A percentile compares a stretch with the other conserved stretches of the same genome.
Conservation (phyloP, 2,888 invertebrate genomes). For the Hirtodrosophila histrioides region DNA sequence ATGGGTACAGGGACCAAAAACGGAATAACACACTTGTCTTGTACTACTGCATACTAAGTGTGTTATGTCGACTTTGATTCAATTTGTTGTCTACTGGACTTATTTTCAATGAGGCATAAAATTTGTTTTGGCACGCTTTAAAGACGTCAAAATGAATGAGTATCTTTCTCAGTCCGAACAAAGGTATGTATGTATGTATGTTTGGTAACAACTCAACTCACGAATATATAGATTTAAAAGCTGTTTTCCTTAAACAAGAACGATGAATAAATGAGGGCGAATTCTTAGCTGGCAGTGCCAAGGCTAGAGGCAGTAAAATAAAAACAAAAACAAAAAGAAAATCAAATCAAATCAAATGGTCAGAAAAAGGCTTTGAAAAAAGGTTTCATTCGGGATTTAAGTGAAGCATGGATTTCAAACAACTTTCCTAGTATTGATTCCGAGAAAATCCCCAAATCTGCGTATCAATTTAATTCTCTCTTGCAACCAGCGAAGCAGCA, state of each 20-base stretch:
- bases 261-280: background rate
- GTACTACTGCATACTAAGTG: too few relatives aligned
- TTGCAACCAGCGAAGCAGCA: conserved; percentile 41
- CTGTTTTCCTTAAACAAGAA: background rate
- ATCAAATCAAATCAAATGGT: conserved; percentile 37
- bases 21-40: too few relatives aligned
- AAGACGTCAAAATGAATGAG: conserved; percentile 66
- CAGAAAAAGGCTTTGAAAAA: conserved; percentile 23
- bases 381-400: conserved; percentile 30
- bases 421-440: conserved; percentile 62
- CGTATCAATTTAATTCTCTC: conserved; percentile 59
- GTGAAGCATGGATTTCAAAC: conserved; percentile 52
- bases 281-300: background rate
- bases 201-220: conserved; percentile 3
- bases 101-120: conserved; percentile 64
- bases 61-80: background rate
- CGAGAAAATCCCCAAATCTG: conserved; percentile 56
- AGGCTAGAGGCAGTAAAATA: background rate
- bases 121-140: conserved; percentile 68
- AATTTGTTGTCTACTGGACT: conserved; percentile 1
- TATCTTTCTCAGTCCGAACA: background rate
- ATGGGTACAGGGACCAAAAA: too few relatives aligned
- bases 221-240: background rate
- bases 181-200: background rate
- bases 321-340: conserved; percentile 5